phyloP scores from a whole-genome alignment of 2,797 vertebrate genomes.

The Lithobates sylvaticus region DNA sequence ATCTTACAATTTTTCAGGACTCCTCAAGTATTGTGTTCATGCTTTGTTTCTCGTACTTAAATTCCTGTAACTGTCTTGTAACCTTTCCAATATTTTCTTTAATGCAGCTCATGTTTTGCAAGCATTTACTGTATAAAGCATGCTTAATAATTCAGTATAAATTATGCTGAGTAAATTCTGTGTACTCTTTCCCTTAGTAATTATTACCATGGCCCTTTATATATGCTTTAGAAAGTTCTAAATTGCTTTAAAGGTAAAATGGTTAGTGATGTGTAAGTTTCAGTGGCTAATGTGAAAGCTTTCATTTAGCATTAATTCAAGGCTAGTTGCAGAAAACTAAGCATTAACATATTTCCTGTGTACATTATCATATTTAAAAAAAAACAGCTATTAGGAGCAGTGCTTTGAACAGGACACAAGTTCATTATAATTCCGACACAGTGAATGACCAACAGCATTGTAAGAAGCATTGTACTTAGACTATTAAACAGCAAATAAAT shows the following conservation, averaged over 20 bases:
- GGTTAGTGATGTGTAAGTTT: slow-evolving; percentile 3
- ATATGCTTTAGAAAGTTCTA: neutral
- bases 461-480: neutral
- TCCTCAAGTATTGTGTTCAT: neutral
- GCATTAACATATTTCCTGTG: slow-evolving; percentile 6
- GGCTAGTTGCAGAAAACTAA: neutral
- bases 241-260: slow-evolving; percentile 6
- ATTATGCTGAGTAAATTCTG: neutral
- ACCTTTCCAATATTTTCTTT: neutral
- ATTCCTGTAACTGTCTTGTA: neutral
- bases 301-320: slow-evolving; percentile 9
- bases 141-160: slow-evolving; percentile 11
- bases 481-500: neutral
- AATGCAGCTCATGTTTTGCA: too few relatives aligned
- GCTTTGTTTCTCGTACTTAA: neutral
- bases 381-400: neutral
- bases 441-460: neutral
- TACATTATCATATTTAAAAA: slow-evolving; percentile 4
- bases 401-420: neutral
- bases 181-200: neutral
- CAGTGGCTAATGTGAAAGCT: slow-evolving; percentile 24
- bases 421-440: neutral
- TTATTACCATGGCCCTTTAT: neutral
- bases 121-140: neutral
- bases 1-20: neutral